Base-by-base conservation (phyloP, 1,140 invertebrate species). In the Philopotamus ludificatus region DNA sequence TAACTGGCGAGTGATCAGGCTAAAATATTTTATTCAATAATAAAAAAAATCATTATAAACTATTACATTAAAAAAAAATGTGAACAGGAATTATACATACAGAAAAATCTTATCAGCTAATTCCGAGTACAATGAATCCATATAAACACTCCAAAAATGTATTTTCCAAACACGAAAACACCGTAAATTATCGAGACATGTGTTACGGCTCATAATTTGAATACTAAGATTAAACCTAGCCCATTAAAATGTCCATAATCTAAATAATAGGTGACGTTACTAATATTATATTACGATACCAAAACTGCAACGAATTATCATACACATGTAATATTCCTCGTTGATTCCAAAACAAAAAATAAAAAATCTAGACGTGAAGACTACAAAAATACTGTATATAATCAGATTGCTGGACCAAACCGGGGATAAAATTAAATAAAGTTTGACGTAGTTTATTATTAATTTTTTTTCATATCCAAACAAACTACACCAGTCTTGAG, bases 21-120 rank as follows among this genome's bases (percentile, higher is more conserved):
- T 16, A 4, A 16, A 47, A 47, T 4, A 47, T 7, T 7, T 7
- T 34, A 12, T 34, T 34, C 12, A 7, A 7, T 34, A 34, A 34
- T 7, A 34, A 34, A 34, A 34, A 34, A 34, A 34, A 34, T 12
- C 28, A 57, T 57, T 26, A 53, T 25, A 22, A 49, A n/a, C 7
- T 53, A 53, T 12, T 53, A 53, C 22, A 12, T 22, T 41, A 42
- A 62, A 51, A 22, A n/a, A n/a, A n/a, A n/a, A n/a, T n/a, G n/a
- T n/a, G 15, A 34, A 22, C 20, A 62, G 15, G 50, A 26, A 44
- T 63, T 63, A 65, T 70, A 69, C 63, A 66, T 26, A 63, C 66
- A 64, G 62, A 70, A 70, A 68, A 66, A 70, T 66, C 64, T 70
- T 70, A 70, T 51, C 25, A 18, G 26, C 65, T 70, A 70, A 21